Evolutionary conservation across 2,888 invertebrate species (phyloP).

Genomic region (Augiades crinisus): DNA sequence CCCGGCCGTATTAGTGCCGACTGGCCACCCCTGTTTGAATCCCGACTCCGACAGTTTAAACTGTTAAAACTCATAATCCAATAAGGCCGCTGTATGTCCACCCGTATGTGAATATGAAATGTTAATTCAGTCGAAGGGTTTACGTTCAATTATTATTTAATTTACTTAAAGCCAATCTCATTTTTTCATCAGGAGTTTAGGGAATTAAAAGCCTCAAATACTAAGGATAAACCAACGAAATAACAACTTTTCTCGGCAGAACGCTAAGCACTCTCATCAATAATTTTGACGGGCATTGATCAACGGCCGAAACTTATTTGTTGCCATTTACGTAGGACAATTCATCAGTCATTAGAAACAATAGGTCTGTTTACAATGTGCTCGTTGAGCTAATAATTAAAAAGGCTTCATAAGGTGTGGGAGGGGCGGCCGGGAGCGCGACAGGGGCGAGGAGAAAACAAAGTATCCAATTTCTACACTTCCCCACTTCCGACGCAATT

Average conservation of each 20-base stretch:
- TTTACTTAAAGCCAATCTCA: background rate
- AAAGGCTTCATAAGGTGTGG: slow-evolving; percentile 61
- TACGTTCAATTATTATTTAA: background rate
- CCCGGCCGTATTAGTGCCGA: slow-evolving; percentile 48
- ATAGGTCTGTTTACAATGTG: slow-evolving; percentile 43
- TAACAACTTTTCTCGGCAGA: background rate
- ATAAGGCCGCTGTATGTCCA: slow-evolving; percentile 59
- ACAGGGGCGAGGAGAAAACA: slow-evolving; percentile 56
- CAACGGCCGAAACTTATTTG: slow-evolving; percentile 4
- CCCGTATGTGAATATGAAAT: slow-evolving; percentile 52
- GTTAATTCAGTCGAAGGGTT: slow-evolving; percentile 32
- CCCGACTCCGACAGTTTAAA: slow-evolving; percentile 59
- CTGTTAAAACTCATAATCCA: slow-evolving; percentile 72
- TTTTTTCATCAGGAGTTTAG: no score
- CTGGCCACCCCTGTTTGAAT: slow-evolving; percentile 57
- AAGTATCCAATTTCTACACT: slow-evolving; percentile 74
- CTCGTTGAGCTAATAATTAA: slow-evolving; percentile 60
- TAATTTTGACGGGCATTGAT: slow-evolving; percentile 8
- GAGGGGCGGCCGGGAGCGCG: slow-evolving; percentile 41
- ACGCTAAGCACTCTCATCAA: slow-evolving; percentile 1
- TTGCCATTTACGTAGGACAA: slow-evolving; percentile 11
- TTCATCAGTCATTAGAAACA: slow-evolving; percentile 35
- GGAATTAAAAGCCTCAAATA: no score
- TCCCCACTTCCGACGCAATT: slow-evolving; percentile 76
- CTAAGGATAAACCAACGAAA: no score